phyloP scores from a whole-genome alignment of 2,113 vertebrate genomes.

The Bucco capensis region DNA sequence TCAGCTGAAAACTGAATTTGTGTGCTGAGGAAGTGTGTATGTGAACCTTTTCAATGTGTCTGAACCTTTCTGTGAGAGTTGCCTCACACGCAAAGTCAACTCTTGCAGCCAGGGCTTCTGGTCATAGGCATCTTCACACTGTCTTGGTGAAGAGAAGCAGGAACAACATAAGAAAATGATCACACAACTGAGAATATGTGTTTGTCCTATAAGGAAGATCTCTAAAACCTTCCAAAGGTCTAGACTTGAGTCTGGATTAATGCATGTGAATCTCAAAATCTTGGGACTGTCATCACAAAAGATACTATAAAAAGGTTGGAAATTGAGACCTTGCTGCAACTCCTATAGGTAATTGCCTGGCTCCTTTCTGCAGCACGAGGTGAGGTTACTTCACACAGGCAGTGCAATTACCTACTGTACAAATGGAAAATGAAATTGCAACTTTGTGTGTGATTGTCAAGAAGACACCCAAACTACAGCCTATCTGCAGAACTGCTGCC shows the following conservation, averaged over 20 bases:
- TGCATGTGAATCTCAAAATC: neutral
- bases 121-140: neutral
- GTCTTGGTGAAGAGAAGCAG: neutral
- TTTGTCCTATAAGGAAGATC: neutral
- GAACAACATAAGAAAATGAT: neutral
- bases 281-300: neutral
- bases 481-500: neutral
- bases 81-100: neutral
- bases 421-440: conserved; percentile 21
- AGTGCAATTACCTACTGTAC: neutral
- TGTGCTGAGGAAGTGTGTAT: neutral
- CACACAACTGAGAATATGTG: neutral
- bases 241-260: neutral
- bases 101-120: neutral
- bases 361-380: neutral
- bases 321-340: neutral
- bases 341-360: neutral
- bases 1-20: neutral
- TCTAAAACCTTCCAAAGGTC: neutral
- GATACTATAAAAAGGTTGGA: neutral
- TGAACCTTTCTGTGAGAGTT: neutral
- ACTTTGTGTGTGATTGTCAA: neutral
- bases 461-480: neutral
- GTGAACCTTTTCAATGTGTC: neutral
- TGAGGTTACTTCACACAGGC: neutral